phyloP scores from a whole-genome alignment of 2,888 invertebrate genomes.

The Phyllotreta cruciferae region DNA sequence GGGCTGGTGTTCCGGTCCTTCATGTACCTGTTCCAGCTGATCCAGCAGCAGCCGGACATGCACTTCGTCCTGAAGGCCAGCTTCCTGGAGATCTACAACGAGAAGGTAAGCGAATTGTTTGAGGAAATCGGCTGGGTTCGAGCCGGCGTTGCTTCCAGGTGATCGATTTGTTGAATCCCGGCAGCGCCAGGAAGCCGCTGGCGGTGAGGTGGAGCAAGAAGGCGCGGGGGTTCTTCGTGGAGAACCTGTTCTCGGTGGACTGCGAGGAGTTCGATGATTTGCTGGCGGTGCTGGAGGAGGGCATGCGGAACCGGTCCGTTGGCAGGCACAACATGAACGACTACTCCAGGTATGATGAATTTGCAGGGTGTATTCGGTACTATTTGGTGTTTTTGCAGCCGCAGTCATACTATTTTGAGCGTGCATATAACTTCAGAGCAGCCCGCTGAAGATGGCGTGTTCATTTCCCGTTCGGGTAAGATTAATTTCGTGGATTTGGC shows the following conservation, averaged over 20 bases:
- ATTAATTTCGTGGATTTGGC: slow-evolving; percentile 96
- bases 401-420: slow-evolving; percentile 91
- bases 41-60: slow-evolving; percentile 77
- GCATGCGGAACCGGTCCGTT: slow-evolving; percentile 88
- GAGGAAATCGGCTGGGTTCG: not conserved
- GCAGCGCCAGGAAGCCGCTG: slow-evolving; percentile 79
- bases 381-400: slow-evolving; percentile 53
- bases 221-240: slow-evolving; percentile 91
- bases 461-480: slow-evolving; percentile 90
- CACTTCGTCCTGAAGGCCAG: slow-evolving; percentile 90
- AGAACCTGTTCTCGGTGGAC: slow-evolving; percentile 94
- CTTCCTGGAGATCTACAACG: slow-evolving; percentile 95
- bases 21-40: slow-evolving; percentile 84
- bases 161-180: slow-evolving; percentile 91
- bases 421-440: slow-evolving; percentile 88
- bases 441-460: slow-evolving; percentile 81
- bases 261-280: slow-evolving; percentile 93
- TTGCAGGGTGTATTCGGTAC: too few species aligned
- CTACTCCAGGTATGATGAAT: slow-evolving; percentile 67
- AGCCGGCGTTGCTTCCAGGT: slow-evolving; percentile 68
- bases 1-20: slow-evolving; percentile 91
- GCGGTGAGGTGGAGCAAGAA: slow-evolving; percentile 95
- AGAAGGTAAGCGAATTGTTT: slow-evolving; percentile 73
- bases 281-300: slow-evolving; percentile 93
- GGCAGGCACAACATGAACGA: slow-evolving; percentile 94